phyloP scores from a whole-genome alignment of 92 coral and sea anemone species.

The Montipora capitata region DNA sequence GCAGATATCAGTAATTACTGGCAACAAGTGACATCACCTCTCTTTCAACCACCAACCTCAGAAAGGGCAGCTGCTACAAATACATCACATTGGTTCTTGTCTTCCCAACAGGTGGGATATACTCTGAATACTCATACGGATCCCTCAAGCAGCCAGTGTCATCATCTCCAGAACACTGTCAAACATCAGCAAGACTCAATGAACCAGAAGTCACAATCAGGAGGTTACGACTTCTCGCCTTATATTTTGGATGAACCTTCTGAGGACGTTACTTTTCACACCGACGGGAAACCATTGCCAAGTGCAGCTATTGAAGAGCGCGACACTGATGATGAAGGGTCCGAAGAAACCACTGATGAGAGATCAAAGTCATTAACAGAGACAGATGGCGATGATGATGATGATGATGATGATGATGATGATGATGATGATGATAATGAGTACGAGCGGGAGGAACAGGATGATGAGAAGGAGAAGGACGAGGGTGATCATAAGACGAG shows the following conservation, averaged over 20 bases:
- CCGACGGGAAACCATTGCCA: conserved; percentile 17
- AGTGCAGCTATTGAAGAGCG: conserved; percentile 30
- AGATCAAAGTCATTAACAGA: conserved; percentile 51
- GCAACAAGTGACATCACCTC: conserved; percentile 72
- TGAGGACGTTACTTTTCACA: background rate
- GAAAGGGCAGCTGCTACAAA: background rate
- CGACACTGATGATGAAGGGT: conserved; percentile 4
- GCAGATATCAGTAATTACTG: conserved; percentile 49
- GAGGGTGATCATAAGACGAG: too few species aligned
- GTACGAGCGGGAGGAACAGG: too few species aligned
- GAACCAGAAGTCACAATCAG: conserved; percentile 12
- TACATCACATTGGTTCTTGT: background rate
- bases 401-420: conserved; percentile 10
- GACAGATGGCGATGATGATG: conserved; percentile 12
- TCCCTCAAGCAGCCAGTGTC: conserved; percentile 25
- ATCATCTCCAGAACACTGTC: conserved; percentile 27
- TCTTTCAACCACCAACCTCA: background rate
- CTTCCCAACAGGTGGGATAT: background rate
- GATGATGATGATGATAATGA: too few species aligned
- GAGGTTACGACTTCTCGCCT: conserved; percentile 68
- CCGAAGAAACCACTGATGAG: conserved; percentile 33
- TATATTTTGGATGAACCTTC: conserved; percentile 57
- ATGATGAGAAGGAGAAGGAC: too few species aligned
- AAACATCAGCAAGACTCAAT: conserved; percentile 26
- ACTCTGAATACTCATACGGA: background rate